phyloP scores from a whole-genome alignment of 1,140 invertebrate genomes.

The Sycophaga agraensis region DNA sequence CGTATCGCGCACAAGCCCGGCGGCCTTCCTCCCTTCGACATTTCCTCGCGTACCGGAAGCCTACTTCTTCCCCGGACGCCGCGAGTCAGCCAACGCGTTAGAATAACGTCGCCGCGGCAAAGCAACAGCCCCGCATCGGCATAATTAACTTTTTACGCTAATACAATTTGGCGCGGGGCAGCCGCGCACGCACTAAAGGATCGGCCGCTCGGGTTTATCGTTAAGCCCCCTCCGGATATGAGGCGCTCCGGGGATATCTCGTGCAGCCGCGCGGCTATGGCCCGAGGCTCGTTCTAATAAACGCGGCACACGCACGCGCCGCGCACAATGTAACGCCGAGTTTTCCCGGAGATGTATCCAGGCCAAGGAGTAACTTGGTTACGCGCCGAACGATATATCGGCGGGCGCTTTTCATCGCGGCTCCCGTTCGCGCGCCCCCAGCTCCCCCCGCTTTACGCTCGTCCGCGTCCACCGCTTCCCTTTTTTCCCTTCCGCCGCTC shows the following conservation, averaged over 20 bases:
- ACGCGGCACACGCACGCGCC: not conserved
- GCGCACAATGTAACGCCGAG: not conserved
- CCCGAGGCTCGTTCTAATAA: not conserved
- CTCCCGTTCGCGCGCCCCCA: too few relatives aligned
- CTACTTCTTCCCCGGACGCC: too few relatives aligned
- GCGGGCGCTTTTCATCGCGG: not conserved
- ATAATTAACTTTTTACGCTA: constrained; percentile 40
- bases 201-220: constrained; percentile 31
- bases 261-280: not conserved
- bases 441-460: too few relatives aligned
- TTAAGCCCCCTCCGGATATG: constrained; percentile 28
- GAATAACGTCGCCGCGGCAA: constrained; percentile 31
- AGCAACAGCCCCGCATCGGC: too few relatives aligned
- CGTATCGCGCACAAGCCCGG: not conserved
- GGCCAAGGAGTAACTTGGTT: not conserved
- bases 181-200: constrained; percentile 38
- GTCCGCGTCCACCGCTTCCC: too few relatives aligned
- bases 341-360: not conserved
- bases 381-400: not conserved
- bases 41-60: too few relatives aligned
- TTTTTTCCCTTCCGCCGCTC: not conserved
- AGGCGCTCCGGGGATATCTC: not conserved
- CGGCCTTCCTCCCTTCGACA: not conserved
- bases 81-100: too few relatives aligned
- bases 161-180: constrained; percentile 28